Conservation (phyloP, 37 sponge, comb jelly and placozoan species). For the Halichondria panicea region DNA sequence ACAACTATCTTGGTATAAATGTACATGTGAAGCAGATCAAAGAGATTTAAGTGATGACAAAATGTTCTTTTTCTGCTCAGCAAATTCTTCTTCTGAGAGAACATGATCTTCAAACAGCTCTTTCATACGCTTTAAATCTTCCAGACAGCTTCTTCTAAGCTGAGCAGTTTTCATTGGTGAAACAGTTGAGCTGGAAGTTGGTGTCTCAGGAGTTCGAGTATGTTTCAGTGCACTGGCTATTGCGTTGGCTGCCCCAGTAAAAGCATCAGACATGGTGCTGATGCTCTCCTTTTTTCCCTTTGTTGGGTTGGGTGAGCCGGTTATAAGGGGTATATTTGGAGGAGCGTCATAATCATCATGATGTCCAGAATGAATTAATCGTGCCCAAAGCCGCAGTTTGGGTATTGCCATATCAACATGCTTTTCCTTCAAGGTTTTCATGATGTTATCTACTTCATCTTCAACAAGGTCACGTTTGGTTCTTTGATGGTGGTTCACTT, state of each 20-base stretch:
- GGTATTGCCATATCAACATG: conserved; percentile 22
- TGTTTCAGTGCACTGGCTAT: background rate
- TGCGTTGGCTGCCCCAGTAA: conserved; percentile 23
- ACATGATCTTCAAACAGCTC: conserved; percentile 24
- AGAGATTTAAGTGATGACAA: background rate
- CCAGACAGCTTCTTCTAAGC: conserved; percentile 22
- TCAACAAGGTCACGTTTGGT: background rate
- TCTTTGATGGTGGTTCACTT: conserved; percentile 3
- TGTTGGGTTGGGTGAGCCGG: conserved; percentile 5
- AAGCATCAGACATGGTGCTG: background rate
- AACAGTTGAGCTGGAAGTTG: background rate
- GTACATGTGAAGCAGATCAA: background rate
- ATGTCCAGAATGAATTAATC: conserved; percentile 16
- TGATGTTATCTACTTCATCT: too few relatives aligned
- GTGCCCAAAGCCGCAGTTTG: conserved; percentile 27
- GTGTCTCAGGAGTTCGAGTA: background rate
- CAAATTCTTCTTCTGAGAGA: conserved; percentile 18
- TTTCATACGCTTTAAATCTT: conserved; percentile 13
- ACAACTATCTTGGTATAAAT: too few relatives aligned
- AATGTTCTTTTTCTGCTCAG: conserved; percentile 13
- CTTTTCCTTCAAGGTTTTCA: conserved; percentile 15
- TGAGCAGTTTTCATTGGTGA: conserved; percentile 27
- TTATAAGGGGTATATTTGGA: conserved; percentile 16
- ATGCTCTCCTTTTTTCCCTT: conserved; percentile 5
- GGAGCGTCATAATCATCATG: conserved; percentile 28